Evolutionary conservation across 1,140 invertebrate genomes (phyloP), one percentile per base, ranked within the genome.

Genomic region (Leptinotarsa lineolata): DNA sequence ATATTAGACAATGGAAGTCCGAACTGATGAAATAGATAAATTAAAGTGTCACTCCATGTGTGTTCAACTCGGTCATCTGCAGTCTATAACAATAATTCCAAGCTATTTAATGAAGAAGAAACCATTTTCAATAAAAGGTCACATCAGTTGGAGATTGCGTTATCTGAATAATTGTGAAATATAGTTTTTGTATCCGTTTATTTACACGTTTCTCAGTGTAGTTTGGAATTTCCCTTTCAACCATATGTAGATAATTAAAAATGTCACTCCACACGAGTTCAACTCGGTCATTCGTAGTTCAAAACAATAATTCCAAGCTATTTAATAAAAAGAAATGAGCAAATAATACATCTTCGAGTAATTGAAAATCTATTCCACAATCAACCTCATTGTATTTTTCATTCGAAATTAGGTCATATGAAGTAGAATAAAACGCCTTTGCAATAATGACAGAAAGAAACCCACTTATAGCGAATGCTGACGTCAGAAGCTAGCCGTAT

Each of bases 401-500:
- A 68, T 68, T 68, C 8, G 44, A 46, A 68, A 68, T 68, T 44
- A 18, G 67, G 67, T 68, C 67, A 68, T 68, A 65, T 22, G 15
- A 54, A 15, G 5, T 5, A 18, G 48, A 54, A 54, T 54, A 18
- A 65, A 39, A 68, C 67, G 67, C 67, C 67, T 68, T 39, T 68
- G 67, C 45, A 68, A 21, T 22, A 54, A 54, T 20, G 46, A 48
- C 46, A 54, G 67, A 68, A 68, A 13, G 67, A 65, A 68, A 68
- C 46, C 67, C 39, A 68, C 67, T 54, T 54, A 22, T 39, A 48
- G 67, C 48, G n/a, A 15, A 46, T 45, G 39, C 20, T 68, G 39
- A 68, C 67, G 67, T 68, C 67, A 68, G 24, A 54, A 54, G 2
- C 48, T 16, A 22, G 39, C 67, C 67, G 45, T 68, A 68, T 68